These are phyloP conservation scores for Drosophila orena DNA, from an alignment of 1,140 invertebrate species.

Conservation along the genomic window DNA sequence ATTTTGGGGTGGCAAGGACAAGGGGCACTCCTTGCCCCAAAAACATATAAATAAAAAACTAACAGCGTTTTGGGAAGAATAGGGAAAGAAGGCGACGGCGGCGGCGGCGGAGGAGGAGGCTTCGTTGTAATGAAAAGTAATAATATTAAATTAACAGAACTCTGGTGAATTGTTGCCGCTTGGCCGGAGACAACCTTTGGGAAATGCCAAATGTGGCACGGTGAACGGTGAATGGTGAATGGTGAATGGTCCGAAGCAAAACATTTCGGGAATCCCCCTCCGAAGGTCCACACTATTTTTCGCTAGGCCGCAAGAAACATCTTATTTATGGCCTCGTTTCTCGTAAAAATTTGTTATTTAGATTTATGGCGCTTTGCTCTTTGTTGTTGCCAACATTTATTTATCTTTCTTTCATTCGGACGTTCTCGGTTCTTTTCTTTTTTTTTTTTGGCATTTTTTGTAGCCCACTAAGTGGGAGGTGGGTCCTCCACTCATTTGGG, in stretches of 20 bases:
- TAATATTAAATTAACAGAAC: conserved; percentile 83
- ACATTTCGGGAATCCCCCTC: conserved; percentile 15
- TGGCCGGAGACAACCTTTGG: conserved; percentile 32
- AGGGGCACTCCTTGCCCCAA: conserved; percentile 17
- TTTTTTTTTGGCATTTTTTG: conserved; percentile 7
- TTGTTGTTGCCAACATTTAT: conserved; percentile 81
- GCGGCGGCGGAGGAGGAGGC: too few species aligned
- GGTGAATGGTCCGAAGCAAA: conserved; percentile 21
- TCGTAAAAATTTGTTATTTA: conserved; percentile 83
- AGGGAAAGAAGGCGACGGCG: not conserved
- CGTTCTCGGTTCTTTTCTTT: conserved; percentile 13
- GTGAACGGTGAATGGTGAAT: not conserved
- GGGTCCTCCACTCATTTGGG: conserved; percentile 48
- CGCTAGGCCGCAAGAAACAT: conserved; percentile 65
- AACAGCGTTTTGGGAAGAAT: conserved; percentile 20
- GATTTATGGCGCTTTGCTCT: conserved; percentile 81
- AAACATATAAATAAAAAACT: conserved; percentile 32
- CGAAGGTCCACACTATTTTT: conserved; percentile 46
- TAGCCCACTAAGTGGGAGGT: conserved; percentile 33
- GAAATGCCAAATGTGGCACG: conserved; percentile 18
- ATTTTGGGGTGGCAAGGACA: conserved; percentile 19
- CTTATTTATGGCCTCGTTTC: conserved; percentile 82
- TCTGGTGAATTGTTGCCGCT: conserved; percentile 71
- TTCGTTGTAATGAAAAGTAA: conserved; percentile 79
- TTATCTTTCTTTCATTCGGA: conserved; percentile 65